phyloP scores from a whole-genome alignment of 2,888 invertebrate genomes.

The Nymphalis c-album region DNA sequence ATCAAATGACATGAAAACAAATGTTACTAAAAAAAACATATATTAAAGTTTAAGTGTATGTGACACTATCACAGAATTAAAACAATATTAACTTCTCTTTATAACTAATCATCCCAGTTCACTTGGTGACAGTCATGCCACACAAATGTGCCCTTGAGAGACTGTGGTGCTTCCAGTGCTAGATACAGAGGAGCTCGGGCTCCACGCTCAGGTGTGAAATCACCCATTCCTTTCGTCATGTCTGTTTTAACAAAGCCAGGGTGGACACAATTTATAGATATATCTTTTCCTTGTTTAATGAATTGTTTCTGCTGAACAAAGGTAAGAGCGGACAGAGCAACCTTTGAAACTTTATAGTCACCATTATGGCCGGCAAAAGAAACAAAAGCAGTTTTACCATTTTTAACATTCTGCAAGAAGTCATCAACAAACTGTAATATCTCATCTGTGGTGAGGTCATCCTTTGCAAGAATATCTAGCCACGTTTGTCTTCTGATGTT shows the following conservation, averaged over 20 bases:
- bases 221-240: constrained; percentile 77
- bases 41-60: constrained; percentile 73
- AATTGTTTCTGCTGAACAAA: constrained; percentile 75
- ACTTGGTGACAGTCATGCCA: constrained; percentile 78
- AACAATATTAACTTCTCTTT: constrained; percentile 57
- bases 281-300: constrained; percentile 73
- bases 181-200: constrained; percentile 70
- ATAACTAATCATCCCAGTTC: constrained; percentile 75
- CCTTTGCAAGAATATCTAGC: constrained; percentile 69
- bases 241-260: constrained; percentile 78
- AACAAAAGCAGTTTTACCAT: constrained; percentile 66
- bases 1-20: constrained; percentile 23
- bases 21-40: constrained; percentile 55
- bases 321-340: constrained; percentile 73
- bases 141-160: constrained; percentile 71
- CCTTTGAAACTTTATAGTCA: constrained; percentile 78
- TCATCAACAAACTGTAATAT: constrained; percentile 79
- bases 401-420: constrained; percentile 80
- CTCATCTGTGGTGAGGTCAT: constrained; percentile 75
- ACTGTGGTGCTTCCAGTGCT: constrained; percentile 72
- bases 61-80: constrained; percentile 77
- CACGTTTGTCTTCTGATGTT: constrained; percentile 73
- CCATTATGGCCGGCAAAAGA: constrained; percentile 74
- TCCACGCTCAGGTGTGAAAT: constrained; percentile 72
- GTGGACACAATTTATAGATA: constrained; percentile 76